Evolutionary conservation across 2,888 invertebrate genomes (phyloP).

Genomic region (Tachina lurida): DNA sequence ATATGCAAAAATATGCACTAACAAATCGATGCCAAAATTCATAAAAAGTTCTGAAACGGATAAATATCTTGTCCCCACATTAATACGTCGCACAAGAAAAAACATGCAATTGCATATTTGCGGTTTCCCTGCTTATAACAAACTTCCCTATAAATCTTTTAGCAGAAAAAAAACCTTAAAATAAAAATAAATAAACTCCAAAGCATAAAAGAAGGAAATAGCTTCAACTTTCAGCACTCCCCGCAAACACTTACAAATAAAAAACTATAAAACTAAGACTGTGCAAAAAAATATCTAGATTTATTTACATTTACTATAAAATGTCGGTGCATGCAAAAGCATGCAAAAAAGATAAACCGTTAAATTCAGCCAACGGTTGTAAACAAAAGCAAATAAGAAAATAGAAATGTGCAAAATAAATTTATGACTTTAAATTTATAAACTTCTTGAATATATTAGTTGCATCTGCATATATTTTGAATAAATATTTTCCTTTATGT

Average conservation of each 20-base stretch:
- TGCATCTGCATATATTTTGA: too few relatives aligned
- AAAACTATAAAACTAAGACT: conserved; percentile 9
- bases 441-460: conserved; percentile 18
- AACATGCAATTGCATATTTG: too few relatives aligned
- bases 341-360: conserved; percentile 58
- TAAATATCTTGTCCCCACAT: too few relatives aligned
- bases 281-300: not conserved
- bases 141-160: too few relatives aligned
- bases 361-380: conserved; percentile 58
- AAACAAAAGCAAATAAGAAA: conserved; percentile 22
- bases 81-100: too few relatives aligned
- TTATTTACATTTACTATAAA: conserved; percentile 39
- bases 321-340: conserved; percentile 56
- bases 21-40: too few relatives aligned
- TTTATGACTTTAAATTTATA: conserved; percentile 53
- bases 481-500: not conserved
- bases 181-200: not conserved
- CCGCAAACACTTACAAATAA: not conserved
- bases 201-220: not conserved
- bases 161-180: too few relatives aligned
- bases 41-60: too few relatives aligned
- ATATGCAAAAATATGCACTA: too few relatives aligned
- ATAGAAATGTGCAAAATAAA: conserved; percentile 39
- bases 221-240: not conserved
- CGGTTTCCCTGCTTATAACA: too few relatives aligned